These are phyloP conservation scores for Scopus umbretta DNA, from an alignment of 2,113 vertebrate species.

Conservation along the genomic window DNA sequence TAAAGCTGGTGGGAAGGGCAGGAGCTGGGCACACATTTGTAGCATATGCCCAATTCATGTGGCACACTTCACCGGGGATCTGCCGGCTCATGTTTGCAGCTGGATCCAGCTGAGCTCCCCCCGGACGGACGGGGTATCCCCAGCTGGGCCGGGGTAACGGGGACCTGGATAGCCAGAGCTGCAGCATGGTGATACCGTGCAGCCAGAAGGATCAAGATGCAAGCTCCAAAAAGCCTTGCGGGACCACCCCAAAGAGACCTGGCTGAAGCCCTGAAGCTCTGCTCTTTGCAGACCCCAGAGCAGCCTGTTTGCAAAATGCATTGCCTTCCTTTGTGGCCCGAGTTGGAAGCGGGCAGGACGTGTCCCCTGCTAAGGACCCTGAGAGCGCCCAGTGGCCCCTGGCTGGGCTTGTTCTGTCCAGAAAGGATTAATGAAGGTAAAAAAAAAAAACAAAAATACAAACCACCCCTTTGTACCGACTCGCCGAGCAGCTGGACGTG, in stretches of 20 bases:
- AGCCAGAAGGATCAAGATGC: not conserved
- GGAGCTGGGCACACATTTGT: not conserved
- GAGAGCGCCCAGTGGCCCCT: not conserved
- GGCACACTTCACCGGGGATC: not conserved
- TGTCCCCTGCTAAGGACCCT: not conserved
- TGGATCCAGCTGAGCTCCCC: not conserved
- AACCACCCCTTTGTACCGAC: not conserved
- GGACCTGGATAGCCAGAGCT: not conserved
- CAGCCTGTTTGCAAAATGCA: not conserved
- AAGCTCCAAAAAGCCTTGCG: not conserved
- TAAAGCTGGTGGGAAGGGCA: not conserved
- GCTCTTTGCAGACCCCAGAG: not conserved
- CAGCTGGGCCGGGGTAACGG: accelerated
- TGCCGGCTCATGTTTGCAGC: not conserved
- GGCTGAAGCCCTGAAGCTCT: not conserved
- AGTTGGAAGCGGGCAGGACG: not conserved
- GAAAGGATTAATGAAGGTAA: not conserved
- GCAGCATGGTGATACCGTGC: accelerated
- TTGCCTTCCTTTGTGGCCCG: not conserved
- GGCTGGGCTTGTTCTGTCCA: not conserved
- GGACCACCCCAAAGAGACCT: not conserved
- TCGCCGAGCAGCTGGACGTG: not conserved
- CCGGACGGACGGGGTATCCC: not conserved
- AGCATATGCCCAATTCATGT: not conserved
- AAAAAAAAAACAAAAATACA: no score